Evolutionary conservation across 2,113 vertebrate genomes (phyloP), one percentile per base, ranked within the genome.

Genomic region (Illadopsis cleaveri): DNA sequence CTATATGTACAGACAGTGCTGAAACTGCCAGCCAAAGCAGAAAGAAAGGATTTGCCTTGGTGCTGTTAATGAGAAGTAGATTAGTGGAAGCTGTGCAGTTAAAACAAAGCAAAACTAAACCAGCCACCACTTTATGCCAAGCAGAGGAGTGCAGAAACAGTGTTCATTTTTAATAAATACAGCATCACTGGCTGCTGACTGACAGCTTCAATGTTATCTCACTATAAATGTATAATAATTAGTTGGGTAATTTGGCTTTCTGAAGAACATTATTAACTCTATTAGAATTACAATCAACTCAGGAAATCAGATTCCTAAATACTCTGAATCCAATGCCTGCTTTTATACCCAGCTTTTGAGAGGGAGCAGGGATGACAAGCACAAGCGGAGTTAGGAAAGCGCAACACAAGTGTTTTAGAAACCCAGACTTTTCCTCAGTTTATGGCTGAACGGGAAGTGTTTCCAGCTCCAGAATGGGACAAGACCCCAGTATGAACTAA

Each of bases 61-160:
- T 83, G 23, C 68, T 71, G 75, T 51, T 73, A 80, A 81, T 77
- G 84, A 94, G 84, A 90, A 91, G 42, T 42, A 66, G 70, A 82
- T 87, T 80, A 94, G 65, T 56, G 73, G 94, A 80, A 73, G 65
- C 54, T 66, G 64, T 82, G 76, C 86, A 60, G 68, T 86, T 94
- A 50, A 61, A 93, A 62, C 50, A 60, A 92, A 72, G 84, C 66
- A 54, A 79, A 86, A 69, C 45, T 44, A 57, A 68, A 83, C 10
- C 58, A 75, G 75, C 40, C 68, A 27, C 56, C 28, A 5, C 75
- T 62, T 64, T 47, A 57, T 47, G 86, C 51, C 66, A 75, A 76
- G 50, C 38, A 51, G 89, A 85, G 60, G 65, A 90, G 44, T 17
- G 30, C 82, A 91, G 60, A 82, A 84, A 2, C 20, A 66, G 25